phyloP scores from a whole-genome alignment of 2,113 vertebrate genomes.

The Nyctibius bracteatus region DNA sequence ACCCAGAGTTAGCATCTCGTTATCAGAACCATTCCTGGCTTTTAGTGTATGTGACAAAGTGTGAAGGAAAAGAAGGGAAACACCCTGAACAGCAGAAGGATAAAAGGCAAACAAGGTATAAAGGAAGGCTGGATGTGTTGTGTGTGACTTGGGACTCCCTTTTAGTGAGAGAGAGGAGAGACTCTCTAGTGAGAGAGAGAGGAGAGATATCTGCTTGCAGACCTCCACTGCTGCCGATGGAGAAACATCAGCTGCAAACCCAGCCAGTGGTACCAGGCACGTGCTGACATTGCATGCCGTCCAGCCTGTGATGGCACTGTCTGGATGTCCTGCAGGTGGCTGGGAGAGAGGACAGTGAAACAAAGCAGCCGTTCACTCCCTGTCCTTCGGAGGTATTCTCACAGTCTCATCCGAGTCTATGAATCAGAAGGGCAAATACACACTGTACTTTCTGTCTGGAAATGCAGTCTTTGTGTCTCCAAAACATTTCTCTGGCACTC shows the following conservation, averaged over 20 bases:
- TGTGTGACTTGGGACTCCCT: not conserved
- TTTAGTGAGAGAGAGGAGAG: not conserved
- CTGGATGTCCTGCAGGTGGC: not conserved
- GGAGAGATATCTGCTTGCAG: not conserved
- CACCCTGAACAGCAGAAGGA: too few species aligned
- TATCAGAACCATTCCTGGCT: not conserved
- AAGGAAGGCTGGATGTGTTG: not conserved
- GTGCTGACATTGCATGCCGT: fast-evolving
- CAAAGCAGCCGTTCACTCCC: not conserved
- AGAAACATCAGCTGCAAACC: not conserved
- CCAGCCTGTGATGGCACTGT: not conserved
- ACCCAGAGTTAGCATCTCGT: not conserved
- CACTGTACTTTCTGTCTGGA: not conserved
- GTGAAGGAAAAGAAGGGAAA: not conserved
- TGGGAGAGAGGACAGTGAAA: not conserved
- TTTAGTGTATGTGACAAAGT: not conserved
- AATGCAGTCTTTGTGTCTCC: not conserved
- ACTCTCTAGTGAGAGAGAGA: not conserved
- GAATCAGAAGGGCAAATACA: not conserved
- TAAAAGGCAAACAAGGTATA: not conserved
- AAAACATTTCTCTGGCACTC: not conserved
- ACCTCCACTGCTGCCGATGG: not conserved
- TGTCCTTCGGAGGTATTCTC: not conserved
- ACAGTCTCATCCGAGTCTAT: not conserved
- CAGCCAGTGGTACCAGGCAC: fast-evolving